Percentiles rank a stretch among this genome's conserved stretches.
phyloP scores from a whole-genome alignment of 2,888 invertebrate species.

The Anthophora plumipes region DNA sequence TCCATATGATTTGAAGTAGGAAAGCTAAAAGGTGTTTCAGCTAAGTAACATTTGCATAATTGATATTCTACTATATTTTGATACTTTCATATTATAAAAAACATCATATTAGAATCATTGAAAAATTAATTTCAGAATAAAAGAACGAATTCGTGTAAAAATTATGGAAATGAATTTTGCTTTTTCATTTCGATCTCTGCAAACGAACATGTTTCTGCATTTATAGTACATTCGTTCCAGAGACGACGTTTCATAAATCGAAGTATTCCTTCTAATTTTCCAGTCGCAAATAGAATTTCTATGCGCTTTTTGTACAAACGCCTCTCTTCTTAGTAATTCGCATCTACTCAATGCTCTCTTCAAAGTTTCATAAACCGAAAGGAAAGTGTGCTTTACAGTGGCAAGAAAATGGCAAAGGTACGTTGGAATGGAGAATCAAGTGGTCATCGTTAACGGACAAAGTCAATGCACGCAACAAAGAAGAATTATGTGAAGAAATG shows the following conservation, averaged over 20 bases:
- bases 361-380: constrained; percentile 1
- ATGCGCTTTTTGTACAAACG: neutral
- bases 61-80: too few relatives aligned
- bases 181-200: neutral
- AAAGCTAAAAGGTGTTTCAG: too few relatives aligned
- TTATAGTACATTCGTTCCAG: neutral
- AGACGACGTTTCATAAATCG: too few relatives aligned
- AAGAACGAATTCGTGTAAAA: neutral
- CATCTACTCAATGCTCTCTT: neutral
- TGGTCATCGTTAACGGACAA: neutral
- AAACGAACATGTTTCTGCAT: neutral
- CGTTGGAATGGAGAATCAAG: neutral
- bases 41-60: too few relatives aligned
- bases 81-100: too few relatives aligned
- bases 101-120: too few relatives aligned
- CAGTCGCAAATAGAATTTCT: neutral
- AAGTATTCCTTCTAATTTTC: neutral
- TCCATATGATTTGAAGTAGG: too few relatives aligned
- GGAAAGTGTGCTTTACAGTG: neutral
- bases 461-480: neutral
- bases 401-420: neutral
- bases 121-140: too few relatives aligned
- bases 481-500: neutral
- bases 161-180: neutral
- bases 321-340: neutral